Evolutionary conservation across 2,888 invertebrate genomes (phyloP), one percentile per base, ranked within the genome.

Genomic region (Tetropium fuscum): DNA sequence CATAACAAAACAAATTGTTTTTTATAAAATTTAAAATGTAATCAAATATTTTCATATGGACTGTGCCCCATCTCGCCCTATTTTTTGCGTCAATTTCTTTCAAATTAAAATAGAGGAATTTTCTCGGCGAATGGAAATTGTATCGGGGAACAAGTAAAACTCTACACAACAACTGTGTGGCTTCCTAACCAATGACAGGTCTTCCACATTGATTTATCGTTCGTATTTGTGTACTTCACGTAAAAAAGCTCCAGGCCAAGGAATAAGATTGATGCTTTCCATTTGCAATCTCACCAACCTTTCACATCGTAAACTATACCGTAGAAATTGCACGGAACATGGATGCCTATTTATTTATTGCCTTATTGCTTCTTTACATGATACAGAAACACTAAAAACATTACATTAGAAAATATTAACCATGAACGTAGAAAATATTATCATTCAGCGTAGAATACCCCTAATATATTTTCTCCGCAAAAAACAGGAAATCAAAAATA

Each of bases 161-260:
- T 60, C 58, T 53, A 68, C 69, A 69, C 63, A 65, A 69, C 67
- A 66, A 70, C 70, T 64, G 68, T 65, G 71, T 71, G 71, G 64
- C 64, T 64, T 64, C 64, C 64, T 64, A 78, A 73, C 76, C 73
- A 75, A 77, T 78, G 79, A 79, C 79, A 79, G 79, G 74, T 77
- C 74, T 76, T 77, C 73, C 77, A 74, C 79, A 79, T 80, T 80
- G 80, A 80, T 80, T 80, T 80, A 80, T 80, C 76, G 79, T 10
- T 8, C 27, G 3, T 2, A 10, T 19, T 20, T 43, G n/a, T 11
- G 8, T 27, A 25, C 76, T 75, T 44, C 44, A 27, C 44, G 44
- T 27, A 15, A 25, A 22, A 44, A 22, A 13, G 7, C 44, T 25
- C n/a, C n/a, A n/a, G n/a, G n/a, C n/a, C n/a, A n/a, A 44, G 22